A percentile compares a stretch with the other conserved stretches of the same genome.
phyloP scores from a whole-genome alignment of 2,113 vertebrate genomes.

The Zosterops pallidus region DNA sequence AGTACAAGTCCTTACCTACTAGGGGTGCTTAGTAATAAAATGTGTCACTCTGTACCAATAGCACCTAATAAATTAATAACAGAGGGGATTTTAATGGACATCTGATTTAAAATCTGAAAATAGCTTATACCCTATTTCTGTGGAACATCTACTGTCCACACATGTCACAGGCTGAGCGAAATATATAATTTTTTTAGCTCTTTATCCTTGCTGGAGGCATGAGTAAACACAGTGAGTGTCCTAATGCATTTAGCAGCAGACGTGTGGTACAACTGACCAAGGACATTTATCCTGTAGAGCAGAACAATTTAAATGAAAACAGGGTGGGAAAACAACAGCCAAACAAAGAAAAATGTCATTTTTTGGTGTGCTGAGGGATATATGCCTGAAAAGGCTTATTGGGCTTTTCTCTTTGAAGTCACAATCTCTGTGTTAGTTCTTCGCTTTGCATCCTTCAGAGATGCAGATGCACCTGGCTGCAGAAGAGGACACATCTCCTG shows the following conservation, averaged over 20 bases:
- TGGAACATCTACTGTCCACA: not conserved
- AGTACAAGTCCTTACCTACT: not conserved
- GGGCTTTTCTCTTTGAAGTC: not conserved
- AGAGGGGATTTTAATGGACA: not conserved
- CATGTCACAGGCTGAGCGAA: not conserved
- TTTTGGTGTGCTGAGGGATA: not conserved
- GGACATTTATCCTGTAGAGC: not conserved
- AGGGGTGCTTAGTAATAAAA: not conserved
- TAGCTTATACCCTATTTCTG: not conserved
- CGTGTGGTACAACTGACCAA: not conserved
- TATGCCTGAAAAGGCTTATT: not conserved
- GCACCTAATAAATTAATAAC: not conserved
- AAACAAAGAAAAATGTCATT: not conserved
- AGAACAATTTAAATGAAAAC: not conserved
- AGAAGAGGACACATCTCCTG: not conserved
- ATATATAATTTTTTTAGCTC: not conserved
- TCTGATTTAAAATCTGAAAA: slow-evolving; percentile 1
- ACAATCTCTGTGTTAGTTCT: not conserved
- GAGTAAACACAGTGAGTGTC: not conserved
- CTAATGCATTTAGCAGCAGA: not conserved
- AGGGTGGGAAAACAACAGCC: not conserved
- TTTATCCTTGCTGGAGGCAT: slow-evolving; percentile 16
- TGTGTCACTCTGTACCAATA: not conserved
- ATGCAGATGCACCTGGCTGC: not conserved
- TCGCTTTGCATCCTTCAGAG: not conserved